Evolutionary conservation across 2,113 vertebrate genomes (phyloP), one percentile per base, ranked within the genome.

Genomic region (Podarcis raffonei): DNA sequence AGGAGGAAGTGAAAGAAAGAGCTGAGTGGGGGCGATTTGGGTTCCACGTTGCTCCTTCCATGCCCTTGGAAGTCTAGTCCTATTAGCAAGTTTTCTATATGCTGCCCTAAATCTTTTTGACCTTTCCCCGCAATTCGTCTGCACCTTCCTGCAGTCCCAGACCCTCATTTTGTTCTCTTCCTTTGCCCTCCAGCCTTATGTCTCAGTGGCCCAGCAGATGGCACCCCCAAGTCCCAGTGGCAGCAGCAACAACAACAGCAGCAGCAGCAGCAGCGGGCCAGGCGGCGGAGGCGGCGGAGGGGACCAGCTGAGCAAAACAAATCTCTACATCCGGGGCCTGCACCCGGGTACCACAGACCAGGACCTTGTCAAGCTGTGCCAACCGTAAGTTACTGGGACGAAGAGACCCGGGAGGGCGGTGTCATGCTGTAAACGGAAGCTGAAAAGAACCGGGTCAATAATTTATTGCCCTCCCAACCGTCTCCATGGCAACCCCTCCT

Each of bases 221-320:
- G 97, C 97, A 92, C 97, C 98, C 23, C 97, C 98, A 87, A 98
- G 98, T 96, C 98, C 98, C 84, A 98, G 96, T 96, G 97, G 92
- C 90, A 96, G 96, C 93, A 96, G 95, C 92, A 90, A 95, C 57
- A 98, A 94, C 96, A 96, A 94, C 68, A 96, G 94, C 88, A 96
- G 96, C 92, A 95, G 95, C 93, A 92, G 92, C 79, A 94, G 96
- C 86, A 90, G 90, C 3, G 96, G 96, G 85, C 89, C 87, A 39
- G 95, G 95, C 13, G 97, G 96, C 0, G 85, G 89, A 1, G 96
- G 96, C 89, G 92, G 87, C 12, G 97, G 94, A 13, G 95, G 94
- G 13, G 98, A 98, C 91, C 98, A 98, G 94, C 97, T 99, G 94
- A 99, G 98, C 96, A 99, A 98, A 96, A 99, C 98, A 93, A 99